Evolutionary conservation across 1,140 invertebrate genomes (phyloP).

Genomic region (Odontomachus brunneus): DNA sequence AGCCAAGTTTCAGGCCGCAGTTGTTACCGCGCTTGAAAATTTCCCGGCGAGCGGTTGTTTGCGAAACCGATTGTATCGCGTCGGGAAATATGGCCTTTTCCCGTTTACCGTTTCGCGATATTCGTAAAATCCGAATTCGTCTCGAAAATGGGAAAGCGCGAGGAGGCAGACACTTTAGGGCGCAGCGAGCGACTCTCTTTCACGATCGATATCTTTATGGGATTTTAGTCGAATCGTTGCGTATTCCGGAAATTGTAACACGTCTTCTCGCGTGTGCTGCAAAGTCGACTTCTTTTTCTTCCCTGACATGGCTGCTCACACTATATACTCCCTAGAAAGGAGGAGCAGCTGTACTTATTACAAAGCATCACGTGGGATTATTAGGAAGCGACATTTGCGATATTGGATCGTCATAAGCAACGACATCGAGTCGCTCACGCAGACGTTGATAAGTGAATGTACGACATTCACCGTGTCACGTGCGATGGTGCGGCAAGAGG

Average conservation of each 20-base stretch:
- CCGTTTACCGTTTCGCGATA: too few relatives aligned
- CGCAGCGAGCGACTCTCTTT: too few relatives aligned
- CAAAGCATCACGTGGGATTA: background rate
- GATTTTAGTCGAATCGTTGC: too few relatives aligned
- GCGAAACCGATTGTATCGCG: too few relatives aligned
- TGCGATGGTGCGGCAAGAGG: constrained; percentile 24
- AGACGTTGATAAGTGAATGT: constrained; percentile 62
- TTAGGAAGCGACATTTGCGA: constrained; percentile 9
- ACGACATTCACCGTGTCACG: background rate
- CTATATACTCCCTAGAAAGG: background rate
- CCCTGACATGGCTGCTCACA: background rate
- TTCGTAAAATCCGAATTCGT: too few relatives aligned
- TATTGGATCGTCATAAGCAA: constrained; percentile 35
- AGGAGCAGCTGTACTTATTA: background rate
- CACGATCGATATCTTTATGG: too few relatives aligned
- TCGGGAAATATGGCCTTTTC: too few relatives aligned
- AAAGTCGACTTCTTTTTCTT: background rate
- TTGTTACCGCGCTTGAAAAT: constrained; percentile 25
- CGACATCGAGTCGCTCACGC: constrained; percentile 27
- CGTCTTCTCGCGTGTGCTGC: background rate
- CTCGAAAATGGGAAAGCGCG: too few relatives aligned
- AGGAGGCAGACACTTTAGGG: too few relatives aligned
- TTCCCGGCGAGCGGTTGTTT: background rate
- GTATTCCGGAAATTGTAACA: background rate
- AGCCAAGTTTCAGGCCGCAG: constrained; percentile 5